phyloP scores from a whole-genome alignment of 2,113 vertebrate species.

The Salvelinus sp. region DNA sequence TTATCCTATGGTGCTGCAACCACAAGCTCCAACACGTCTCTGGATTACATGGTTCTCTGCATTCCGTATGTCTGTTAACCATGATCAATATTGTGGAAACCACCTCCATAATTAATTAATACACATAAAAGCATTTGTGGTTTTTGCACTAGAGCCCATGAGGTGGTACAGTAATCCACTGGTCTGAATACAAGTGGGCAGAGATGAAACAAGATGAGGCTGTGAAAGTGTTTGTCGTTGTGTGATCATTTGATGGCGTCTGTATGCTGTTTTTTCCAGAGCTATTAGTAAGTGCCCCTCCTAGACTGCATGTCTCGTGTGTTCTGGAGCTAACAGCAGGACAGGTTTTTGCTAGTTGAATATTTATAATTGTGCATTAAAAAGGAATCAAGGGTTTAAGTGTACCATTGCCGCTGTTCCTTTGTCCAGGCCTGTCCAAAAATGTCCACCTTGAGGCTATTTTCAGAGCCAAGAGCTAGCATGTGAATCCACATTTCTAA shows the following conservation, averaged over 20 bases:
- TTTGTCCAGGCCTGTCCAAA: conserved; percentile 80
- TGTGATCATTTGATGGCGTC: conserved; percentile 45
- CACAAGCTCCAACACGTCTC: conserved; percentile 29
- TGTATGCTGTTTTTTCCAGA: conserved; percentile 47
- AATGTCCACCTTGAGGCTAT: conserved; percentile 69
- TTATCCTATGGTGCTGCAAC: conserved; percentile 4
- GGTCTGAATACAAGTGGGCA: conserved; percentile 33
- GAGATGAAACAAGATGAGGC: conserved; percentile 33
- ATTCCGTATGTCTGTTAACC: conserved; percentile 64
- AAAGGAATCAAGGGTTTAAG: conserved; percentile 75
- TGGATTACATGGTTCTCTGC: conserved; percentile 34
- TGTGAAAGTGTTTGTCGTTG: not conserved
- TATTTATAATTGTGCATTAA: conserved; percentile 81
- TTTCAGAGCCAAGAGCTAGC: conserved; percentile 51
- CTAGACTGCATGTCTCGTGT: conserved; percentile 54
- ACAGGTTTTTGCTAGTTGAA: conserved; percentile 73
- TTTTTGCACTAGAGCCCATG: conserved; percentile 10
- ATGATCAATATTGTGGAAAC: conserved; percentile 68
- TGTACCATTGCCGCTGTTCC: conserved; percentile 66
- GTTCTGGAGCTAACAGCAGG: conserved; percentile 57
- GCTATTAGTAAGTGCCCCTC: conserved; percentile 60
- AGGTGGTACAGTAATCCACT: conserved; percentile 2
- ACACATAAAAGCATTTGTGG: conserved; percentile 44
- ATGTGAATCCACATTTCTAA: conserved; percentile 38
- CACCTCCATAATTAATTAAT: conserved; percentile 66